phyloP scores from a whole-genome alignment of 1,140 invertebrate species.

The Monomorium pharaonis region DNA sequence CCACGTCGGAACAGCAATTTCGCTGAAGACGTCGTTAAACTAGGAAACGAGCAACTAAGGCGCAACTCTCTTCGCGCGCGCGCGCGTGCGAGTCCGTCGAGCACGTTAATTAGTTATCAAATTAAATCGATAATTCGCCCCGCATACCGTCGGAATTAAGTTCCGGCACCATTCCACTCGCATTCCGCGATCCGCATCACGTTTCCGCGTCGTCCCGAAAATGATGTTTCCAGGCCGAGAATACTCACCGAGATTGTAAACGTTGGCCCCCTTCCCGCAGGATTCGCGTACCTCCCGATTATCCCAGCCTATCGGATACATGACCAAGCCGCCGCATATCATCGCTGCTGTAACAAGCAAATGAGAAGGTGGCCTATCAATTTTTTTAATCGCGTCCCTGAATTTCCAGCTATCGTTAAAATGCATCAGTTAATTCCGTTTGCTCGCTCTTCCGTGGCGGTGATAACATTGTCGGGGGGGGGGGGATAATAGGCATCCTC shows the following conservation, averaged over 20 bases:
- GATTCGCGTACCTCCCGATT: conserved; percentile 89
- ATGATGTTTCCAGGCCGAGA: conserved; percentile 25
- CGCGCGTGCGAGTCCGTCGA: neutral
- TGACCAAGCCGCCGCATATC: conserved; percentile 87
- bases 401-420: neutral
- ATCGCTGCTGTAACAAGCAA: conserved; percentile 86
- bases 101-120: conserved; percentile 52
- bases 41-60: conserved; percentile 46
- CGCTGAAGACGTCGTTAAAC: conserved; percentile 54
- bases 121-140: conserved; percentile 52
- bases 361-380: conserved; percentile 5
- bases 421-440: neutral
- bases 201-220: neutral
- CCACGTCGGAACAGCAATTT: conserved; percentile 42
- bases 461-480: neutral
- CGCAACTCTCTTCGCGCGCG: neutral
- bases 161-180: conserved; percentile 22
- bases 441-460: neutral
- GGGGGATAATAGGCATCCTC: neutral
- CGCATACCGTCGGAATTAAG: conserved; percentile 42
- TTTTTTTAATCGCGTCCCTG: neutral
- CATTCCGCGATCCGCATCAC: neutral
- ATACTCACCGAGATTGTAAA: conserved; percentile 89
- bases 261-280: conserved; percentile 87
- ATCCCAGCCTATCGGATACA: conserved; percentile 90